Base-by-base conservation (phyloP, 2,113 vertebrate species). In the Jaculus jaculus region DNA sequence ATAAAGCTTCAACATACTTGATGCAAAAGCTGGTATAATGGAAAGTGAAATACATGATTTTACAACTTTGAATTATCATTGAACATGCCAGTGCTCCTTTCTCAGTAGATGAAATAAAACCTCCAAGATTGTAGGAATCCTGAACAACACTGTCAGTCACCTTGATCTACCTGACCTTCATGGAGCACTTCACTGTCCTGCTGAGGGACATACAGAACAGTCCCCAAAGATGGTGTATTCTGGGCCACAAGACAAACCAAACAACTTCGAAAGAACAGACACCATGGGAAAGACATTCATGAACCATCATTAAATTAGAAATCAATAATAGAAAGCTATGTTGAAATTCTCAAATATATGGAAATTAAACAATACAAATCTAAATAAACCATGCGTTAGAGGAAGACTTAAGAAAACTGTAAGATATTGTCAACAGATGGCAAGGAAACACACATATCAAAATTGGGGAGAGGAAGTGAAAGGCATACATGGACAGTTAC, bases 281-380 rank as follows among this genome's bases (percentile, higher is more conserved):
- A 82, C 61, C 32, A 74, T 58, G 37, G 3, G 73, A 69, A 39
- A 21, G 74, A 90, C 75, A 18, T 75, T 90, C 26, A 60, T 87
- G 69, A 78, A 32, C 37, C 15, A 5, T 75, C 63, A 84, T 72
- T 54, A 87, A 94, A 84, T 24, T 39, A 84, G 51, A 83, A 87
- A 54, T 86, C 58, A 79, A 12, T 71, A 79, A 90, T 18, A 88
- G 26, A 96, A 92, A 61, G n/a, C 51, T 79, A 86, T n/a, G 32
- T 91, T 60, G 28, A 78, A 83, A 92, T 42, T 1, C 60, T 8
- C n/a, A n/a, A n/a, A n/a, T n/a, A n/a, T n/a, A n/a, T n/a, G n/a
- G n/a, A n/a, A n/a, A n/a, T n/a, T n/a, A n/a, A 74, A 58, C 4
- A 32, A 3, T 12, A n/a, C n/a, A n/a, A n/a, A 2, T 37, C 42